phyloP scores from a whole-genome alignment of 2,888 invertebrate species.

The Tetragonula carbonaria region DNA sequence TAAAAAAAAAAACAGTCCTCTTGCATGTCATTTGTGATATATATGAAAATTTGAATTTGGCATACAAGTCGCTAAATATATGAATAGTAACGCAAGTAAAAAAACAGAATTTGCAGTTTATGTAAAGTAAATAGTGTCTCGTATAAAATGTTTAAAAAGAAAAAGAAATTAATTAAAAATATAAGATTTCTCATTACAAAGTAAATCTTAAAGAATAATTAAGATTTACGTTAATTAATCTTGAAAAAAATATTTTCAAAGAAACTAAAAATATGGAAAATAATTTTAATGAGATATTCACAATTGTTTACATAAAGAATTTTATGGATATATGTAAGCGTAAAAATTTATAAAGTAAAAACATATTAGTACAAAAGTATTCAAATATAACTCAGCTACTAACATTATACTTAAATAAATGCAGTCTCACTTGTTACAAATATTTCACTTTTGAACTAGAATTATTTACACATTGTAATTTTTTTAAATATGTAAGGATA shows the following conservation, averaged over 20 bases:
- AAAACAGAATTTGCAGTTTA: not conserved
- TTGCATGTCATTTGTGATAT: not conserved
- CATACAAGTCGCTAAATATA: not conserved
- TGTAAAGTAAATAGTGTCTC: not conserved
- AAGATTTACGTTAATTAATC: not conserved
- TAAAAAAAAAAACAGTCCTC: slow-evolving; percentile 32
- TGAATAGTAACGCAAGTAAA: not conserved
- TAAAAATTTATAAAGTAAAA: slow-evolving; percentile 53
- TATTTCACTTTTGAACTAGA: slow-evolving; percentile 48
- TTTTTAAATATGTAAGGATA: not conserved
- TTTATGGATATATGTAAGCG: slow-evolving; percentile 31
- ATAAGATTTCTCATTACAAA: not conserved
- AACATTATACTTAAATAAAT: slow-evolving; percentile 64
- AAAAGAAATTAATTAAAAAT: slow-evolving; percentile 22
- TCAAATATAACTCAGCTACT: slow-evolving; percentile 45
- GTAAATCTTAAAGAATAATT: not conserved
- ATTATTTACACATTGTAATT: slow-evolving; percentile 73
- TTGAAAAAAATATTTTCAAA: not conserved
- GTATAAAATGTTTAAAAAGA: not conserved
- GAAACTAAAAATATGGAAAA: slow-evolving; percentile 63
- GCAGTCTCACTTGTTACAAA: slow-evolving; percentile 64
- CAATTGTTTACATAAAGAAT: slow-evolving; percentile 52
- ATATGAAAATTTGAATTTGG: slow-evolving; percentile 31
- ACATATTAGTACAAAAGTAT: slow-evolving; percentile 57
- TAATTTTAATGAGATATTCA: slow-evolving; percentile 61